Conservation (phyloP, 2,888 invertebrate genomes). For the Drosophila kanekoi region DNA sequence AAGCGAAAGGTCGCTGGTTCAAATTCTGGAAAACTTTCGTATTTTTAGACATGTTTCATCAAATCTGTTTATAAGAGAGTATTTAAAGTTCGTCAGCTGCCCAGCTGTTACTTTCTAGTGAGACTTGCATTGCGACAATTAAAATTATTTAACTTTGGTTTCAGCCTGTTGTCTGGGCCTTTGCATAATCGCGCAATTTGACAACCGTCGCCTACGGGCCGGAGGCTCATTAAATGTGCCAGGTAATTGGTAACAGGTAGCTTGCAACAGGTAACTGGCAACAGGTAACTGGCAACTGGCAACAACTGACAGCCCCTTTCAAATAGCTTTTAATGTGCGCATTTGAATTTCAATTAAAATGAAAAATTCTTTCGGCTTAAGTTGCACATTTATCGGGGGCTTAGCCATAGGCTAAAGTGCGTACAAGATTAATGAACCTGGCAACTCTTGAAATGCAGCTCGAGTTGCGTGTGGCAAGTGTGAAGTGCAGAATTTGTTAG, state of each 20-base stretch:
- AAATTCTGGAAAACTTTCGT: too few species aligned
- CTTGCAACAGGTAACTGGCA: conserved; percentile 8
- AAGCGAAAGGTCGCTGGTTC: too few species aligned
- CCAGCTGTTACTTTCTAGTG: too few species aligned
- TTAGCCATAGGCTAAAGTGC: conserved; percentile 47
- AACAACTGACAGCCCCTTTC: conserved; percentile 46
- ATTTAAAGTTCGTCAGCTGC: neutral
- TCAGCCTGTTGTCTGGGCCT: conserved; percentile 14
- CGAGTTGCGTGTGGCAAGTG: conserved; percentile 63
- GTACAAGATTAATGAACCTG: conserved; percentile 46
- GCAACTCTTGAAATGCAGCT: conserved; percentile 26
- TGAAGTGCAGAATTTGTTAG: conserved; percentile 37
- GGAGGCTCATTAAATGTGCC: conserved; percentile 43
- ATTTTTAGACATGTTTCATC: too few species aligned
- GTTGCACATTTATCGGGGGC: conserved; percentile 1
- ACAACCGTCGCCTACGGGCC: conserved; percentile 42
- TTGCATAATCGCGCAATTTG: conserved; percentile 76
- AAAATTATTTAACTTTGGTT: conserved; percentile 45
- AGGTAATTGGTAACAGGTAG: conserved; percentile 17
- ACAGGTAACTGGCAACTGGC: conserved; percentile 7
- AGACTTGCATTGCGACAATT: conserved; percentile 57
- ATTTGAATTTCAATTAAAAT: conserved; percentile 56
- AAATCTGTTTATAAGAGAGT: neutral
- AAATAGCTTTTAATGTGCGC: conserved; percentile 37
- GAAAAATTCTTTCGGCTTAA: conserved; percentile 28